Percentiles rank a stretch among this genome's conserved stretches.
Conservation (phyloP, 2,797 vertebrate genomes). For the Adrianichthys oophorus region DNA sequence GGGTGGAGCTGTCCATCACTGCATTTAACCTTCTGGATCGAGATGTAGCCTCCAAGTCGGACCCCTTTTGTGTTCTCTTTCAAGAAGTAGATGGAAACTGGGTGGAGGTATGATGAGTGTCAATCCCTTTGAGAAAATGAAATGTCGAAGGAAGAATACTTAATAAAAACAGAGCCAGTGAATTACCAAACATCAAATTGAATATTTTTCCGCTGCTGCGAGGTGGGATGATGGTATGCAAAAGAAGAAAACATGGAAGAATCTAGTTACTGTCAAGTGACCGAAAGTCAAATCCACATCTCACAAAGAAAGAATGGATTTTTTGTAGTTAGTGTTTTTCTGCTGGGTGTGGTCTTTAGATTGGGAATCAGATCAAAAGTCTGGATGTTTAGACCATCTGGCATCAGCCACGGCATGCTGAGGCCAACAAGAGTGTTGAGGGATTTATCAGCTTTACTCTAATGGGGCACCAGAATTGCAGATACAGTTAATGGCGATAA, state of each 20-base stretch:
- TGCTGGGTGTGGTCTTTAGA: conserved; percentile 14
- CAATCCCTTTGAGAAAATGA: neutral
- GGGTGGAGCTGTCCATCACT: conserved; percentile 90
- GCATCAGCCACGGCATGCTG: conserved; percentile 26
- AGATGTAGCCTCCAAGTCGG: conserved; percentile 96
- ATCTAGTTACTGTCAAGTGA: neutral
- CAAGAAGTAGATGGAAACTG: conserved; percentile 89
- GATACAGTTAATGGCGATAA: neutral
- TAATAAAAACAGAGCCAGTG: conserved; percentile 5
- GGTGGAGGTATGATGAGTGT: conserved; percentile 82
- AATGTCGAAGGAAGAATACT: neutral
- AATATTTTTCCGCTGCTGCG: conserved; percentile 5
- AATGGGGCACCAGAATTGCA: conserved; percentile 5
- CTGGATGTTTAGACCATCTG: conserved; percentile 53
- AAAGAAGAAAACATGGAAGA: conserved; percentile 21
- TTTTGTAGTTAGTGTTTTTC: conserved; percentile 25
- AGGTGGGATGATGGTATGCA: conserved; percentile 13
- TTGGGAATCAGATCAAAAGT: conserved; percentile 43
- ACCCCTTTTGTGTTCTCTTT: conserved; percentile 98
- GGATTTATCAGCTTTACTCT: conserved; percentile 21
- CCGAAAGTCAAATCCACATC: neutral
- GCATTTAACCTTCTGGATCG: conserved; percentile 91
- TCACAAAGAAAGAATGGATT: conserved; percentile 8
- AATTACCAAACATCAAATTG: too few relatives aligned
- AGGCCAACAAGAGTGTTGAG: conserved; percentile 16